phyloP scores from a whole-genome alignment of 2,888 invertebrate genomes.

The Xestia xanthographa region DNA sequence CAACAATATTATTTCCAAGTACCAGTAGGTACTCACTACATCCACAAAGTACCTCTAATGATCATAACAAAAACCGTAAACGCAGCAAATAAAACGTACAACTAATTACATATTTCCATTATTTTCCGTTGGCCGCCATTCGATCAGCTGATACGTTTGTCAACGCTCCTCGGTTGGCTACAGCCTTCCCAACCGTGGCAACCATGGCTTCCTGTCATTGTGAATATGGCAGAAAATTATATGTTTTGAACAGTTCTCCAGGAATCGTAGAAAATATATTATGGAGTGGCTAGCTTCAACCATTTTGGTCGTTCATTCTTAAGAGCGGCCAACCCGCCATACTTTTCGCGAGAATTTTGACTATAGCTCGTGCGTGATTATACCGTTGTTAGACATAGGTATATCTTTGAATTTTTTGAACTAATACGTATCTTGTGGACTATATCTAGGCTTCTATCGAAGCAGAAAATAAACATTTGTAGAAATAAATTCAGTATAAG shows the following conservation, averaged over 20 bases:
- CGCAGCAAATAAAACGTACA: constrained; percentile 20
- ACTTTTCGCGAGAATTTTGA: too few relatives aligned
- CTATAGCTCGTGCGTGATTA: too few relatives aligned
- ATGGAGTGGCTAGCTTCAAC: neutral
- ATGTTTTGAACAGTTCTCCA: constrained; percentile 35
- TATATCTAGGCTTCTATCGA: too few relatives aligned
- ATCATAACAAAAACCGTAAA: constrained; percentile 34
- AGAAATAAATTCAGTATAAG: too few relatives aligned
- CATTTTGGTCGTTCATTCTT: neutral
- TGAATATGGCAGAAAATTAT: constrained; percentile 52
- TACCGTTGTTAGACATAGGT: too few relatives aligned
- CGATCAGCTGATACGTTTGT: constrained; percentile 62
- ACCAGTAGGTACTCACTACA: neutral
- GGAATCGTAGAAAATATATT: constrained; percentile 16
- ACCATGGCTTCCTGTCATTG: constrained; percentile 60
- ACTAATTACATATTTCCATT: constrained; percentile 48
- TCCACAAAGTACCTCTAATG: neutral
- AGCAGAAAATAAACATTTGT: too few relatives aligned
- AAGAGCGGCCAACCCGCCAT: too few relatives aligned
- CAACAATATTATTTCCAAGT: neutral
- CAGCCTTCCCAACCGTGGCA: constrained; percentile 61
- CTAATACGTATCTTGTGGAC: too few relatives aligned
- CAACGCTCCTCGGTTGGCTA: constrained; percentile 54
- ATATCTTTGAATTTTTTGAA: too few relatives aligned
- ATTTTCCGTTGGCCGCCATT: constrained; percentile 53